Evolutionary conservation across 2,113 vertebrate species (phyloP).

Genomic region (Mus musculus): DNA sequence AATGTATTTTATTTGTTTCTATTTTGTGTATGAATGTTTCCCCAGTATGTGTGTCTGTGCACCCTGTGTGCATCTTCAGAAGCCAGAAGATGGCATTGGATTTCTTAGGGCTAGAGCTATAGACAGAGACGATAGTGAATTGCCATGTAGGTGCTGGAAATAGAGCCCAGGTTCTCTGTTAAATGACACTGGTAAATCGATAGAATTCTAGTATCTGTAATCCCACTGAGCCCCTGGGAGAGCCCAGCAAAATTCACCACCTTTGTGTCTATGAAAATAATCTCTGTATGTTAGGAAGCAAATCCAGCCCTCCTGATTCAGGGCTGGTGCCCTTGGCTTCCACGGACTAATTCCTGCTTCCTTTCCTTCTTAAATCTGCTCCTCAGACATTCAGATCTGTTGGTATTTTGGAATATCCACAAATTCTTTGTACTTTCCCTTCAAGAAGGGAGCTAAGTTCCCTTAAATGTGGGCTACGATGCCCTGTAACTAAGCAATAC

Average conservation of each 20-base stretch:
- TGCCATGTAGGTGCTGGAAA: not conserved
- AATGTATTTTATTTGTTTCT: not conserved
- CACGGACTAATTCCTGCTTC: not conserved
- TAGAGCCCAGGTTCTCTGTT: not conserved
- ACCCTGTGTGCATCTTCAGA: not conserved
- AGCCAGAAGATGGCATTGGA: not conserved
- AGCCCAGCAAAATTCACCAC: not conserved
- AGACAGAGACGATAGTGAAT: not conserved
- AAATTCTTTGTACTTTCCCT: not conserved
- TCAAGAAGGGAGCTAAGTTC: constrained; percentile 7
- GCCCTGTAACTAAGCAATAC: not conserved
- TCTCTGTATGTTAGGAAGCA: not conserved
- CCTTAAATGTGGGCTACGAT: not conserved
- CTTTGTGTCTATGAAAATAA: not conserved
- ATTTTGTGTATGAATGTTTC: not conserved
- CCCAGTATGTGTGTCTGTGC: not conserved
- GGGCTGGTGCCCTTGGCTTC: not conserved
- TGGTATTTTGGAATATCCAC: not conserved
- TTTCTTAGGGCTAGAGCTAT: not conserved
- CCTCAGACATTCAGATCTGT: not conserved
- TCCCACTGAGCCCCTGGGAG: not conserved
- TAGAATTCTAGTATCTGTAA: not conserved
- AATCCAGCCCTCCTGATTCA: constrained; percentile 12
- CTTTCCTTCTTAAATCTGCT: not conserved
- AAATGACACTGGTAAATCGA: not conserved